Conservation (phyloP, 2,113 vertebrate genomes). For the Mus spicilegus region DNA sequence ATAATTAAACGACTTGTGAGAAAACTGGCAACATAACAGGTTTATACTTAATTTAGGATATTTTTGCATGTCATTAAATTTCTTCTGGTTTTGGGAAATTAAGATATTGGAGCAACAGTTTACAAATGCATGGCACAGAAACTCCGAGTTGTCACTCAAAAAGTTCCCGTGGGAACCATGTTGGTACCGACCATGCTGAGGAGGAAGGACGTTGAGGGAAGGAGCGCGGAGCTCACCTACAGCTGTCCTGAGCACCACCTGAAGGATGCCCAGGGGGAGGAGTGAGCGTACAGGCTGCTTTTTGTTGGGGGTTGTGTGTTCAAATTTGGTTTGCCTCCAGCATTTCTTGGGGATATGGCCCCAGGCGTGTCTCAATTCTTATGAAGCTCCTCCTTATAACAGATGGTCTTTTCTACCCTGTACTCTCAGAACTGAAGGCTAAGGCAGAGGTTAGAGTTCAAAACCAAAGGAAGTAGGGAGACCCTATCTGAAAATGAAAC, state of each 20-base stretch:
- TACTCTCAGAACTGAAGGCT: background rate
- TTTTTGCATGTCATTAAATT: conserved; percentile 9
- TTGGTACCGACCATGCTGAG: background rate
- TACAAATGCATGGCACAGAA: background rate
- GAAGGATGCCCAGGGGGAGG: background rate
- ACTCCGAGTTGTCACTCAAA: background rate
- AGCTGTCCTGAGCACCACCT: background rate
- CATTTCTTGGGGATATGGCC: background rate
- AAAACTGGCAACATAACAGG: conserved; percentile 17
- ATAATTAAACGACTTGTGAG: conserved; percentile 47
- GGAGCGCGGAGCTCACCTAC: no score
- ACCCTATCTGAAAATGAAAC: background rate
- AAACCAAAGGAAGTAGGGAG: background rate
- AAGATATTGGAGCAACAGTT: background rate
- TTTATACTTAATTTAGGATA: conserved; percentile 26
- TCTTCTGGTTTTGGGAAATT: conserved; percentile 48
- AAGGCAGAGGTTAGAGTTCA: background rate
- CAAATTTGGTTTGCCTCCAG: background rate
- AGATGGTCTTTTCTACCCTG: background rate
- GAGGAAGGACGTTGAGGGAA: background rate
- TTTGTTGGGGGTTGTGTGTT: background rate
- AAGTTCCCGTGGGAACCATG: background rate
- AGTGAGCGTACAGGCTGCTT: background rate
- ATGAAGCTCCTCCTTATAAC: background rate
- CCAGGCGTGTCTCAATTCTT: background rate